Base-by-base conservation (phyloP, 2,888 invertebrate species). In the Diachrysia chrysitis region DNA sequence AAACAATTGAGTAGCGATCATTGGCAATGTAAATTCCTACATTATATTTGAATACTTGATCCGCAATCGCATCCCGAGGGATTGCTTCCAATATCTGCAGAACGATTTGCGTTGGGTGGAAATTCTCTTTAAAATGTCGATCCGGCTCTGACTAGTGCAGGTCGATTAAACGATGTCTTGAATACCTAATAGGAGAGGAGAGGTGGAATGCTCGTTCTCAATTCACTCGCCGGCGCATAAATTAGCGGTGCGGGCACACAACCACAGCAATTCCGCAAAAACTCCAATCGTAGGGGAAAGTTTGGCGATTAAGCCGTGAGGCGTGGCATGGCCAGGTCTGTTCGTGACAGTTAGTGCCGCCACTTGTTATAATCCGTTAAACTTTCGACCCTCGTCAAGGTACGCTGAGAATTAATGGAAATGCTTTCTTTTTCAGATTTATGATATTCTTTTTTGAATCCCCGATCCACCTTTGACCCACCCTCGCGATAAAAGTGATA, bases 381-480 rank as follows among this genome's bases (percentile, higher is more conserved):
- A 95, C 93, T 95, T 94, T 91, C 89, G 91, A 93, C 94, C 95
- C 94, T 93, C 93, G 93, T 94, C 92, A 94, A 94, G 94, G 94
- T 94, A 91, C 85, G 87, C 88, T 82, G 86, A 86, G 90, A 90
- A 93, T 93, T 92, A 93, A 94, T 94, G 92, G 92, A 87, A 90
- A 90, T 89, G 90, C 90, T 89, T 90, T 90, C 83, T 89, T 91
- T 90, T 84, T 74, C 81, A 86, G 89, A 93, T 93, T 93, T 92
- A 90, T 90, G 86, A 85, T 83, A 83, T 82, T 78, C 71, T 80
- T 81, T 81, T 81, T 75, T 71, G 71, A 79, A 58, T 46, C 58
- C 59, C 65, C 63, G 65, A 61, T 72, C 46, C 78, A 80, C 80
- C 79, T 86, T 84, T 81, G 81, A 74, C 76, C 77, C 74, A 65